A percentile compares a stretch with the other conserved stretches of the same genome.
These are phyloP conservation scores for Propithecus coquereli DNA, from an alignment of 2,113 vertebrate genomes.

Conservation along the genomic window DNA sequence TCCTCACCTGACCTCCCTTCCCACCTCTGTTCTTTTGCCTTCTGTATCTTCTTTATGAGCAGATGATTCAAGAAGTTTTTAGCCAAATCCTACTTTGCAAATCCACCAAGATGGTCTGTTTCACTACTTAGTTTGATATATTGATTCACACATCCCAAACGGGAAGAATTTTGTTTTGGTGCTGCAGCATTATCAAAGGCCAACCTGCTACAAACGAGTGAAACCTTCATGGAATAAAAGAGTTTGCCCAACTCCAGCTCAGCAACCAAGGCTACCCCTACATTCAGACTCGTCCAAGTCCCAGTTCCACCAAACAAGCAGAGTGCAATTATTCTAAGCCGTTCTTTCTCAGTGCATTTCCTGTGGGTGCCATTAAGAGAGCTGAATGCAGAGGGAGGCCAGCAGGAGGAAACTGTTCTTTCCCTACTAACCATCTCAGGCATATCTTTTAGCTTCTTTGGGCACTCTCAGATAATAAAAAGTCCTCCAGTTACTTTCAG, in stretches of 20 bases:
- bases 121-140: not conserved
- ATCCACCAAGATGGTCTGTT: not conserved
- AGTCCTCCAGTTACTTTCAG: not conserved
- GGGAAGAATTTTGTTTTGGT: not conserved
- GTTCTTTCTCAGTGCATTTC: not conserved
- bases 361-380: not conserved
- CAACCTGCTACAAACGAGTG: not conserved
- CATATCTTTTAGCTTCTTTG: not conserved
- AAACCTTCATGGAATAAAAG: not conserved
- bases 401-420: not conserved
- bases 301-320: not conserved
- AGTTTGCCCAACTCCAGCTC: not conserved
- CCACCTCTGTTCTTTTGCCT: not conserved
- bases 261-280: not conserved
- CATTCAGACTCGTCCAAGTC: not conserved
- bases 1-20: not conserved
- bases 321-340: not conserved
- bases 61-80: not conserved
- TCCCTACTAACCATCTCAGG: not conserved
- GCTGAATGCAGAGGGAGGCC: not conserved
- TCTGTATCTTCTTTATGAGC: not conserved
- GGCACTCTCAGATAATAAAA: not conserved
- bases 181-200: not conserved
- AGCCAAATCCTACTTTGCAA: not conserved
- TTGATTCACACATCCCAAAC: not conserved